phyloP scores from a whole-genome alignment of 2,113 vertebrate species.

The Anoplopoma fimbria region DNA sequence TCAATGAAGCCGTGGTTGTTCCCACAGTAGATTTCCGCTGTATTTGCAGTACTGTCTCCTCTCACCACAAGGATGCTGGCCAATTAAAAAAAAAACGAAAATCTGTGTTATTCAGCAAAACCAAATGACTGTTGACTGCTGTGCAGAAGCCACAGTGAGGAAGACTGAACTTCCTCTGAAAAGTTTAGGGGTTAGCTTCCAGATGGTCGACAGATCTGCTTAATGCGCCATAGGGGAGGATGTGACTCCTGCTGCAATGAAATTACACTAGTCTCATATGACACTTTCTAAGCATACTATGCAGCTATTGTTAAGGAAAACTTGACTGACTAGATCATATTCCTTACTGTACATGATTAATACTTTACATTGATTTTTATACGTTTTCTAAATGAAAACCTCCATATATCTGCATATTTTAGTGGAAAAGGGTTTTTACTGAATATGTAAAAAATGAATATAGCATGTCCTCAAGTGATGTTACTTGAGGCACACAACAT shows the following conservation, averaged over 20 bases:
- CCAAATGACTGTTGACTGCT: conserved; percentile 76
- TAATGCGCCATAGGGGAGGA: conserved; percentile 44
- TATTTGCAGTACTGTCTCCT: conserved; percentile 73
- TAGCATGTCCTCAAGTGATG: too few relatives aligned
- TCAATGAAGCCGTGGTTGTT: conserved; percentile 44
- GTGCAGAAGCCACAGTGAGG: conserved; percentile 48
- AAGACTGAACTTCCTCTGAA: conserved; percentile 52
- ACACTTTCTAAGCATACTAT: background rate
- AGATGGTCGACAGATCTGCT: conserved; percentile 66
- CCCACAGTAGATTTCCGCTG: conserved; percentile 65
- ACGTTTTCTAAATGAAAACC: background rate
- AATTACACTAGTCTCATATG: conserved; percentile 20
- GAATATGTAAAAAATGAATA: background rate
- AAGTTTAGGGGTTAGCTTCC: conserved; percentile 64
- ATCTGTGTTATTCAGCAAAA: conserved; percentile 78
- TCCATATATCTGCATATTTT: background rate
- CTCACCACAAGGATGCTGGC: conserved; percentile 58
- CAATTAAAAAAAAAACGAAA: conserved; percentile 77
- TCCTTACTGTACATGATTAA: background rate
- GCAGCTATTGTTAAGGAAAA: background rate
- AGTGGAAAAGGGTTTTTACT: background rate
- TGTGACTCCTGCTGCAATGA: conserved; percentile 39
- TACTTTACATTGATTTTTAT: background rate
- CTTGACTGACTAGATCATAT: background rate
- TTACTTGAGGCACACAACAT: too few relatives aligned